Conservation (phyloP, 2,888 invertebrate genomes). For the Folsomia candida region DNA sequence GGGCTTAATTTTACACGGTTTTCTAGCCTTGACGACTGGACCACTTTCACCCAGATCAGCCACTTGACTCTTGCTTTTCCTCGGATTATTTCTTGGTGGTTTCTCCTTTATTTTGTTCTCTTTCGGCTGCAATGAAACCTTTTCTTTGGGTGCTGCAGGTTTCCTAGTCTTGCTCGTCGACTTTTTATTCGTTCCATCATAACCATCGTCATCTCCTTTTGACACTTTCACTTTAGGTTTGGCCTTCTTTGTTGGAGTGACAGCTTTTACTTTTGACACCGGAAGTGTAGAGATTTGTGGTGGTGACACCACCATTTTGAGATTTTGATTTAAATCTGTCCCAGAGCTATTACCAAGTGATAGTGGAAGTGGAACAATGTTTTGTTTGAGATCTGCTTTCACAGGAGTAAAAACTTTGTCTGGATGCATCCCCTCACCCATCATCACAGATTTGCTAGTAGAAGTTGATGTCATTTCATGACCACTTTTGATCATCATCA, state of each 20-base stretch:
- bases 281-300: too few relatives aligned
- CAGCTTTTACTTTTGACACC: too few relatives aligned
- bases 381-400: not conserved
- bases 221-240: not conserved
- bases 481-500: not conserved
- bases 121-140: not conserved
- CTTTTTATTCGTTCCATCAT: too few relatives aligned
- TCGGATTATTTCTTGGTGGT: not conserved
- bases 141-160: not conserved
- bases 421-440: too few relatives aligned
- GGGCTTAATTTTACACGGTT: not conserved
- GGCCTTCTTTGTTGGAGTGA: not conserved
- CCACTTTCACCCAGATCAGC: not conserved
- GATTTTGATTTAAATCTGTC: not conserved
- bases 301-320: not conserved
- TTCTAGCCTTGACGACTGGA: not conserved
- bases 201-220: too few relatives aligned
- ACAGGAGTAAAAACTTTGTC: constrained; percentile 2
- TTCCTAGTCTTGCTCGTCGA: not conserved
- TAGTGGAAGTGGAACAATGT: too few relatives aligned
- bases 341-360: constrained; percentile 7
- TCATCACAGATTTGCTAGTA: not conserved
- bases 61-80: not conserved
- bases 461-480: not conserved
- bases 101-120: not conserved